Evolutionary conservation across 1,140 invertebrate species (phyloP), one percentile per base, ranked within the genome.

Genomic region (Phymorhynchus buccinoides): DNA sequence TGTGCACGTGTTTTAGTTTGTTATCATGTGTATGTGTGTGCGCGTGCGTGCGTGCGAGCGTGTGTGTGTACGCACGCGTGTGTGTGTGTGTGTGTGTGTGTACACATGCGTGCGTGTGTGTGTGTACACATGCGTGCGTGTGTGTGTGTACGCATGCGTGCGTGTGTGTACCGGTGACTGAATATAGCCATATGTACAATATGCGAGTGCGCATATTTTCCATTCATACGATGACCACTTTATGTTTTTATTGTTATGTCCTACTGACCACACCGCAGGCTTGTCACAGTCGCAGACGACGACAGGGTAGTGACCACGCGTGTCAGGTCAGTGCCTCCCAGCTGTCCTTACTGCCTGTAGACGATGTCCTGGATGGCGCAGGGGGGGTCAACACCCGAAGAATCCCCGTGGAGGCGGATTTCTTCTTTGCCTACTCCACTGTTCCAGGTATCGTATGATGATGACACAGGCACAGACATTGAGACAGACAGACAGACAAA

Each of bases 361-460:
- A 88, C 41, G 86, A 87, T 37, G 73, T 86, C 30, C 81, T 86
- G 37, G 85, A 88, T 62, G 87, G 88, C 39, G 68, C 84, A 27
- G 82, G 78, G 1, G 86, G 87, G 71, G 85, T 80, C 32, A 88
- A 83, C 41, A 88, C 90, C 71, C 97, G 97, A 89, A 96, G 95
- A 90, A 98, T 99, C 91, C 98, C 98, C 14, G 95, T 95, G 84
- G 96, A 98, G 93, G 97, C 98, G 27, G 98, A 99, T 93, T 98
- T 99, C 93, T 94, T 99, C 14, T 97, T 99, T 90, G 96, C 96
- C 22, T 99, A 97, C 92, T 98, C 97, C 9, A 99, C 97, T n/a
- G 96, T 99, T 81, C 96, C 97, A 91, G 97, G 97, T 96, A 66
- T 16, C 18, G 62, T n/a, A n/a, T 7, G 62, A 27, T 7, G n/a